Evolutionary conservation across 2,113 vertebrate genomes (phyloP).

Genomic region (Formicarius rufipectus): DNA sequence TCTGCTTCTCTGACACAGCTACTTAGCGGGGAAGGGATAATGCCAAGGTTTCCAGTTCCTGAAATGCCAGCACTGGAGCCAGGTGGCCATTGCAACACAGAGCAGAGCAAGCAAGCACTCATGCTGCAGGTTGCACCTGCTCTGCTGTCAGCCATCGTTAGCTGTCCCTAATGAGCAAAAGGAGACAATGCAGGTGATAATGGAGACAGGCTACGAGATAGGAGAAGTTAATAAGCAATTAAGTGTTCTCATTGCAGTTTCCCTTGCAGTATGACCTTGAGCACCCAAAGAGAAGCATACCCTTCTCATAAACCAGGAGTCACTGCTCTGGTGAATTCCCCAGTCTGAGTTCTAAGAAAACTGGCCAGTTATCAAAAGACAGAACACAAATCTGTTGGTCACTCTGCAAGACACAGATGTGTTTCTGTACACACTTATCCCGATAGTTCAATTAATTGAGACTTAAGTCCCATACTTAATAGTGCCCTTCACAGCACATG

Average conservation of each 20-base stretch:
- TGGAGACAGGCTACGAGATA: neutral
- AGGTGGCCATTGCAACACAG: neutral
- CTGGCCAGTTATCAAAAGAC: neutral
- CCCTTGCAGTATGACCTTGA: neutral
- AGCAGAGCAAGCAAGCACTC: neutral
- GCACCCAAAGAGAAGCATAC: neutral
- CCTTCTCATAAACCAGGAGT: neutral
- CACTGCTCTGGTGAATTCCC: neutral
- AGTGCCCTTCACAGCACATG: neutral
- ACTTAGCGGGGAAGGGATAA: neutral
- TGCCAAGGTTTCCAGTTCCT: neutral
- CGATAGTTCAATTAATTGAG: neutral
- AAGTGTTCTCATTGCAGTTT: neutral
- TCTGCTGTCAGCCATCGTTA: neutral
- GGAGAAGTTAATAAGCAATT: neutral
- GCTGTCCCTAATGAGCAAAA: neutral
- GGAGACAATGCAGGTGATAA: neutral
- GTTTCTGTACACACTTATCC: neutral
- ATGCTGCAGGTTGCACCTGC: neutral
- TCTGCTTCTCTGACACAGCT: neutral
- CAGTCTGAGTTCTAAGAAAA: neutral
- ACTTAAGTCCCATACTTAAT: neutral
- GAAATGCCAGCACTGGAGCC: neutral
- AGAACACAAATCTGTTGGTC: neutral
- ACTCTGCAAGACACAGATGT: neutral